Evolutionary conservation across 2,113 vertebrate species (phyloP).

Genomic region (Mandrillus leucophaeus): DNA sequence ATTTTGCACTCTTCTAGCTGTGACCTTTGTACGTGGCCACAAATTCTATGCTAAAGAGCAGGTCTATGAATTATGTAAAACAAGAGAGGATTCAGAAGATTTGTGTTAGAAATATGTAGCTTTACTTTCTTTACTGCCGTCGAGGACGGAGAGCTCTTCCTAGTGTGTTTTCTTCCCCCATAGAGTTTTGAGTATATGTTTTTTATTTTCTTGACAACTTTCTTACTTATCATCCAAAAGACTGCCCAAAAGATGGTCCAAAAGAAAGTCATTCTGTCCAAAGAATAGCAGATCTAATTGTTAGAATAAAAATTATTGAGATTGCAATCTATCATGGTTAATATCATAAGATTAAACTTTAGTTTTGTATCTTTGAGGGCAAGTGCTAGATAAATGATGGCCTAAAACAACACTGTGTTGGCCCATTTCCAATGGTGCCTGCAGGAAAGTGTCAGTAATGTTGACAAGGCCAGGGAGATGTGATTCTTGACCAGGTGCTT

Average conservation of each 20-base stretch:
- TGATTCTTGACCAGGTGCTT: not conserved
- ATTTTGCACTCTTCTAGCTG: conserved; percentile 31
- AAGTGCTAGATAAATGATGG: not conserved
- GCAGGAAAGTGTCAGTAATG: not conserved
- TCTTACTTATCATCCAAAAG: not conserved
- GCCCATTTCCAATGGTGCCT: not conserved
- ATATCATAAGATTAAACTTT: not conserved
- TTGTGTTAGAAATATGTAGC: not conserved
- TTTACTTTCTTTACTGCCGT: not conserved
- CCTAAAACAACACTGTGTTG: not conserved
- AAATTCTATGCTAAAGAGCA: conserved; percentile 59
- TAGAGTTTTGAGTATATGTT: not conserved
- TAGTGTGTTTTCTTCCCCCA: not conserved
- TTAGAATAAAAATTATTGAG: not conserved
- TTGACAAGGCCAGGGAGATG: not conserved
- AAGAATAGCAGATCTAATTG: not conserved
- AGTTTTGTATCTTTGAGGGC: not conserved
- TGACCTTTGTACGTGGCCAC: conserved; percentile 62
- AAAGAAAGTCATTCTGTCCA: not conserved
- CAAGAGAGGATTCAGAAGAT: not conserved
- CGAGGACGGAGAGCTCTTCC: not conserved
- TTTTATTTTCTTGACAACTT: not conserved
- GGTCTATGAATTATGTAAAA: conserved; percentile 68
- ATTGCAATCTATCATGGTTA: not conserved
- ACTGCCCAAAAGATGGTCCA: not conserved